Evolutionary conservation across 2,113 vertebrate species (phyloP).

Genomic region (Lipotes vexillifer): DNA sequence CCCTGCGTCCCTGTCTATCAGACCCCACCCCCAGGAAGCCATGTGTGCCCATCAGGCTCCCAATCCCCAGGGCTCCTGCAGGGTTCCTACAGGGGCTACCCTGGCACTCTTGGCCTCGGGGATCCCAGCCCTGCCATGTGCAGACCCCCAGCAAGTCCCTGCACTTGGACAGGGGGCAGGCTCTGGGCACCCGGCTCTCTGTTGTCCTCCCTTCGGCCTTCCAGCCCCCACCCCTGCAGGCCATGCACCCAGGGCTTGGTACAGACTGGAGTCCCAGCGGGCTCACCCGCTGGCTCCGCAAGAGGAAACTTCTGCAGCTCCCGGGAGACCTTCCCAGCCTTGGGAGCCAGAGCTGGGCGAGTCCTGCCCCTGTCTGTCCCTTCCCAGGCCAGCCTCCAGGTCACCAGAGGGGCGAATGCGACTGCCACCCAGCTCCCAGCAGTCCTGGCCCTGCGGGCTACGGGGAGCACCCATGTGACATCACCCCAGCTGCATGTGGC

Average conservation of each 20-base stretch:
- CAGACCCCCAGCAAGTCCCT: background rate
- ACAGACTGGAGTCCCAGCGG: background rate
- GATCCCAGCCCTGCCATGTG: background rate
- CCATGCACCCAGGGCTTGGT: too few relatives aligned
- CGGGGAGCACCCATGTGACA: rapidly evolving
- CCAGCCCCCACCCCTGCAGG: background rate
- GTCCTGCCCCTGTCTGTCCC: rapidly evolving
- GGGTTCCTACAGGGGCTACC: background rate
- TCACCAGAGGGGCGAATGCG: background rate
- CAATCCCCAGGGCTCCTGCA: background rate
- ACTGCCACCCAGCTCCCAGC: background rate
- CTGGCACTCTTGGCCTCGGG: background rate
- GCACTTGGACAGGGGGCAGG: background rate
- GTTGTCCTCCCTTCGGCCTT: background rate
- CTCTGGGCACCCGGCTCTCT: background rate
- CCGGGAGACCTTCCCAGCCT: rapidly evolving
- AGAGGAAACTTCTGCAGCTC: background rate
- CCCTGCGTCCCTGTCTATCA: background rate
- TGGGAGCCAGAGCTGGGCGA: background rate
- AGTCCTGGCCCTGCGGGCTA: background rate
- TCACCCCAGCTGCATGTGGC: background rate
- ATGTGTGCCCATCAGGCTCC: background rate
- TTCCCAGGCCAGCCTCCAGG: background rate
- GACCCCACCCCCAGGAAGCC: background rate
- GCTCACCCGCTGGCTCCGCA: background rate